A percentile compares a stretch with the other conserved stretches of the same genome.
phyloP scores from a whole-genome alignment of 2,888 invertebrate species.

The Alviniconcha strummeri region DNA sequence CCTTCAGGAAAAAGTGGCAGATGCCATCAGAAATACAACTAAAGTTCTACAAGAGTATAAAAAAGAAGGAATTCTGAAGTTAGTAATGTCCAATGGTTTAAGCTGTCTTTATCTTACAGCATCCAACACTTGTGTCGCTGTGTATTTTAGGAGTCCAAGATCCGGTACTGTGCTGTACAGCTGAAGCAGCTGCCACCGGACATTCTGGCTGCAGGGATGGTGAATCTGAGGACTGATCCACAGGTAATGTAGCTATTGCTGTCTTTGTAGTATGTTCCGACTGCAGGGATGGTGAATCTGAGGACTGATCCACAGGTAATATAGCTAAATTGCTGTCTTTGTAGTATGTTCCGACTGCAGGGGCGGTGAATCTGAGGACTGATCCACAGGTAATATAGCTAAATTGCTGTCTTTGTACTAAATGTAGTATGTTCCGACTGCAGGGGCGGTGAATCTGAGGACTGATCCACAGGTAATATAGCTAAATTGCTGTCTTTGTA shows the following conservation, averaged over 20 bases:
- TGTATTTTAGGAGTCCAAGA: not conserved
- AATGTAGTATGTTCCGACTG: not conserved
- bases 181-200: not conserved
- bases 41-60: too few relatives aligned
- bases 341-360: not conserved
- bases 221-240: constrained; percentile 5
- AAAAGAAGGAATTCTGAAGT: too few relatives aligned
- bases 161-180: constrained; percentile 2
- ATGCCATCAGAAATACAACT: too few relatives aligned
- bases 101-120: too few relatives aligned
- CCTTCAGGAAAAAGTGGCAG: too few relatives aligned
- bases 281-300: not conserved
- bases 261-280: not conserved
- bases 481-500: not conserved
- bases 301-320: constrained; percentile 15
- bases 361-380: not conserved
- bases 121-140: too few relatives aligned
- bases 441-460: not conserved
- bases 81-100: too few relatives aligned
- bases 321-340: not conserved
- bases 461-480: not conserved
- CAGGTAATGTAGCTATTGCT: not conserved
- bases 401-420: too few relatives aligned
- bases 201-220: not conserved
- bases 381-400: not conserved